Evolutionary conservation across 2,888 invertebrate species (phyloP), one percentile per base, ranked within the genome.

Genomic region (Scrobipalpa costella): DNA sequence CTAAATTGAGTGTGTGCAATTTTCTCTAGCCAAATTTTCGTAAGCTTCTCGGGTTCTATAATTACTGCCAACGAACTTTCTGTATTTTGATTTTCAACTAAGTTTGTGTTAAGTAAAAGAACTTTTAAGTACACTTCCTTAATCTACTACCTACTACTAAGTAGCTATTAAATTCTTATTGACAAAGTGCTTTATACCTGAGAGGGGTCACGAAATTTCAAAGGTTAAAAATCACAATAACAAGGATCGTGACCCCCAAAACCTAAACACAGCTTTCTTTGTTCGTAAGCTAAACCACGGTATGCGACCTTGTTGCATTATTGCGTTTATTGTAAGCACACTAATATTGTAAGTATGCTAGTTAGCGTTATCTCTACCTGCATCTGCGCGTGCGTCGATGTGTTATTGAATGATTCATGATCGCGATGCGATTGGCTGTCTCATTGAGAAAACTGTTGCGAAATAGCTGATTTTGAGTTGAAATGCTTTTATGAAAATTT

Each of bases 301-400:
- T n/a, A n/a, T 9, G 7, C 38, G 58, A 58, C 58, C 58, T 58
- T 40, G 47, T 60, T 60, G 27, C 40, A 21, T 17, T 38, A 17
- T 19, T 38, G 33, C 27, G 34, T 40, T 9, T 21, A 52, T 52
- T 58, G 58, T 58, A 21, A 38, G 38, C 17, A 21, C 5, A n/a
- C n/a, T n/a, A n/a, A n/a, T 21, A 52, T 52, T 58, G 58, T 58
- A 21, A 38, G 38, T 9, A 21, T 3, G 38, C 58, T 58, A 38
- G 58, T 58, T 58, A 58, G 38, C 40, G 38, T 40, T 58, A 58
- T 58, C 58, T 19, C 17, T 13, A 19, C 11, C 57, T 55, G n/a
- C 33, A 55, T 55, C 27, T 27, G 27, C 55, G 55, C 33, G 13
- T 55, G 34, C 34, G 55, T 34, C 34, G 34, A 27, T 33, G 6